phyloP scores from a whole-genome alignment of 2,113 vertebrate genomes.

The Scomber japonicus region DNA sequence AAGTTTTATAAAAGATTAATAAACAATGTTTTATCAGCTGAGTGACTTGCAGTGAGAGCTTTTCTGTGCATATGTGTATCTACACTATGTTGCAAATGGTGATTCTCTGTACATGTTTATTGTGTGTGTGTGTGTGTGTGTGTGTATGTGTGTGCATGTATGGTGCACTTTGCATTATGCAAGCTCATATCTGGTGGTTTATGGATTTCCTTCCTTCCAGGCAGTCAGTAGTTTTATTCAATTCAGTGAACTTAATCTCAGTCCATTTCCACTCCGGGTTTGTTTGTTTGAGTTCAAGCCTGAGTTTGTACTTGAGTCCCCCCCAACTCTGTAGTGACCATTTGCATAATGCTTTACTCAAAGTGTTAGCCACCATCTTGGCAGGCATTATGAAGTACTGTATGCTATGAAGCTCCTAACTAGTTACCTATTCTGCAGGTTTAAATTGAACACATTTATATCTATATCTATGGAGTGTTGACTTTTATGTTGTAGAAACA shows the following conservation, averaged over 20 bases:
- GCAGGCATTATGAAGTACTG: too few relatives aligned
- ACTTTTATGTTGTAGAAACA: too few relatives aligned
- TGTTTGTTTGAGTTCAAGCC: too few relatives aligned
- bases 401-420: too few relatives aligned
- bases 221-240: too few relatives aligned
- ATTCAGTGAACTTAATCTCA: too few relatives aligned
- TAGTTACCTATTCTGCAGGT: not conserved
- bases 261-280: too few relatives aligned
- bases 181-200: not conserved
- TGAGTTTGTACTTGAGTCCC: too few relatives aligned
- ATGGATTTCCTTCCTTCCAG: too few relatives aligned
- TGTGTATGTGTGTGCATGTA: not conserved
- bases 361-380: not conserved
- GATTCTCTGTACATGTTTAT: not conserved
- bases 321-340: too few relatives aligned
- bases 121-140: too few relatives aligned
- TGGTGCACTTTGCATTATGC: not conserved
- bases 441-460: not conserved
- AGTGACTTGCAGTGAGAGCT: conserved; percentile 2
- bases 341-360: conserved; percentile 3
- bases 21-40: conserved; percentile 3
- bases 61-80: conserved; percentile 6
- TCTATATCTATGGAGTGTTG: not conserved
- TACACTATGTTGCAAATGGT: not conserved
- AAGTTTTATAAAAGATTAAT: not conserved